Base-by-base conservation (phyloP, 2,888 invertebrate species). In the Spisula solida region DNA sequence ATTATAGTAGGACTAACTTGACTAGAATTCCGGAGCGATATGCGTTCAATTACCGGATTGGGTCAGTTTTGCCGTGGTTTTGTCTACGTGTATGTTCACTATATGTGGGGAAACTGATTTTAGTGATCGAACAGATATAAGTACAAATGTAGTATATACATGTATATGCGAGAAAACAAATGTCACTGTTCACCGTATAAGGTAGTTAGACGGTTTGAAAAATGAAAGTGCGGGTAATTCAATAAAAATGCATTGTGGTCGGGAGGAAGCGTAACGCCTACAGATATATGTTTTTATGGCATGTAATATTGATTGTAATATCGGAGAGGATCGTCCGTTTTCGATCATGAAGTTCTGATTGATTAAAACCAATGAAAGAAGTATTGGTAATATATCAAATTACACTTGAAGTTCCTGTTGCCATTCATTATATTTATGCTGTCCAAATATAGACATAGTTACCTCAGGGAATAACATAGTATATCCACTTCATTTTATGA, bases 321-420 rank as follows among this genome's bases (percentile, higher is more conserved):
- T n/a, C 56, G n/a, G n/a, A 2, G 56, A n/a, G 56, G 56, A 18
- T 66, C 60, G 25, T 25, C 25, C 25, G 60, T 25, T 0, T 66
- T 66, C 25, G 25, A 66, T 66, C 25, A 66, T 12, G 1, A 12
- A 0, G 25, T 8, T 5, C 25, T 66, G 60, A 66, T 66, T n/a
- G n/a, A 66, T 66, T 66, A 66, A 66, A 66, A 66, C 60, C 10
- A 66, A 66, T 66, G 60, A 66, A 25, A 66, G 60, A 66, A 25
- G n/a, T 66, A 66, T 66, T 66, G 60, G 60, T 66, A 66, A 66
- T 66, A 66, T 25, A 66, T 66, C 60, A 66, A 25, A n/a, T 2
- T 25, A 12, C 60, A 25, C 60, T 20, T 66, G 60, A n/a, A n/a
- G 25, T 66, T 25, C 8, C 60, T 4, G 25, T 51, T 25, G 25